Percentiles rank a stretch among this genome's conserved stretches.
Evolutionary conservation across 2,113 vertebrate genomes (phyloP).

Genomic region (rat (Rattus norvegicus)): DNA sequence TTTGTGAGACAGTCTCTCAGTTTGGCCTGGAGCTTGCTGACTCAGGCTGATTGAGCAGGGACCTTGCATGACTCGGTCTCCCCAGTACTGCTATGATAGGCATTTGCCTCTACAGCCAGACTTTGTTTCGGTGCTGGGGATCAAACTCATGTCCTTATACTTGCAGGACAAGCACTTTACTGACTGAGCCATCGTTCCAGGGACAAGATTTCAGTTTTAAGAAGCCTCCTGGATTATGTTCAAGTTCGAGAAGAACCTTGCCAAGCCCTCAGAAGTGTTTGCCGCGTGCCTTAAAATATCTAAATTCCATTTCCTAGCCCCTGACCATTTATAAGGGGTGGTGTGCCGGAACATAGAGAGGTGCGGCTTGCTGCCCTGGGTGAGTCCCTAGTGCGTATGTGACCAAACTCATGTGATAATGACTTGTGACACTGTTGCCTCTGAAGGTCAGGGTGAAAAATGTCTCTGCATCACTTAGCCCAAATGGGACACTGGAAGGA

Average conservation of each 20-base stretch:
- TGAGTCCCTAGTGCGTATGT: not conserved
- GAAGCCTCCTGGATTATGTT: not conserved
- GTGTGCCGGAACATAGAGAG: not conserved
- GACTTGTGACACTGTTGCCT: not conserved
- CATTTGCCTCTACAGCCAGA: too few species aligned
- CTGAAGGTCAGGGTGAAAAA: conserved; percentile 46
- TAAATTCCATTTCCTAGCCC: not conserved
- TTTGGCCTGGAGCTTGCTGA: not conserved
- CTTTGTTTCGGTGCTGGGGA: not conserved
- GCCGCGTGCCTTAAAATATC: not conserved
- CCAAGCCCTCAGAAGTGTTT: not conserved
- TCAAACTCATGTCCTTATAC: not conserved
- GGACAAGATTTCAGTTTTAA: not conserved
- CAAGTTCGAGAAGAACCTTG: not conserved
- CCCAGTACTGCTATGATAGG: not conserved
- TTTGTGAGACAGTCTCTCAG: not conserved
- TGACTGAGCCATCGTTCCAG: not conserved
- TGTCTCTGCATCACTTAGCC: conserved; percentile 38
- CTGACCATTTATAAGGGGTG: not conserved
- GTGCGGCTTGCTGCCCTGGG: not conserved
- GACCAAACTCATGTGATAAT: not conserved
- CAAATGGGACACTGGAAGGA: conserved; percentile 58
- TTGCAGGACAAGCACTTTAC: not conserved
- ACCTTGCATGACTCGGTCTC: not conserved
- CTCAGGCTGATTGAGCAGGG: not conserved